These are phyloP conservation scores for Jordanella pulchra DNA, from an alignment of 2,797 vertebrate species.

Conservation along the genomic window DNA sequence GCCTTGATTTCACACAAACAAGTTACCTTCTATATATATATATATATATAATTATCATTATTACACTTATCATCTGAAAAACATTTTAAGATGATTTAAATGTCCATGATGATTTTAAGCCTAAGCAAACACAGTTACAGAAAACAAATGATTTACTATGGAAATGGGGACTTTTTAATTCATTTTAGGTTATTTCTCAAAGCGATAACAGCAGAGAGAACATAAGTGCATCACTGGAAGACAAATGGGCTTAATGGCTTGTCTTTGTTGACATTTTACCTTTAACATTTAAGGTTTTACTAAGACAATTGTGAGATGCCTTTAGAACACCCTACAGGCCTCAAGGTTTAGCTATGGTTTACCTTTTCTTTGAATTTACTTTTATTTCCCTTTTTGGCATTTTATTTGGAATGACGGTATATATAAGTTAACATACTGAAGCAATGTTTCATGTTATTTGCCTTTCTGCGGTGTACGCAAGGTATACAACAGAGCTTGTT, in stretches of 20 bases:
- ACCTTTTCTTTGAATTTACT: background rate
- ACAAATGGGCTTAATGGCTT: too few relatives aligned
- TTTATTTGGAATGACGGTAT: background rate
- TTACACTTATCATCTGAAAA: background rate
- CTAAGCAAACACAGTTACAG: background rate
- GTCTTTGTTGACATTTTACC: background rate
- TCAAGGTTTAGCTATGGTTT: background rate
- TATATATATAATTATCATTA: background rate
- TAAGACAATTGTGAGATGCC: too few relatives aligned
- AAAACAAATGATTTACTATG: background rate
- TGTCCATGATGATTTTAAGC: background rate
- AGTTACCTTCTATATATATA: background rate
- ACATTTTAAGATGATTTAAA: background rate
- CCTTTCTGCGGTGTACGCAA: background rate
- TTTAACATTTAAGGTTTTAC: background rate
- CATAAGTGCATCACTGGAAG: too few relatives aligned
- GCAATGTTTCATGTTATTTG: background rate
- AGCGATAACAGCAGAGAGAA: too few relatives aligned
- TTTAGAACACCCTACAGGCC: background rate
- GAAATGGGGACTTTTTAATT: background rate
- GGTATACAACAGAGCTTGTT: background rate
- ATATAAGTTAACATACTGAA: background rate
- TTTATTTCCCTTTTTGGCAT: background rate
- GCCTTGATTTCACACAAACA: conserved; percentile 32
- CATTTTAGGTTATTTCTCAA: background rate